phyloP scores from a whole-genome alignment of 2,888 invertebrate species.

The Cyrtodaria siliqua region DNA sequence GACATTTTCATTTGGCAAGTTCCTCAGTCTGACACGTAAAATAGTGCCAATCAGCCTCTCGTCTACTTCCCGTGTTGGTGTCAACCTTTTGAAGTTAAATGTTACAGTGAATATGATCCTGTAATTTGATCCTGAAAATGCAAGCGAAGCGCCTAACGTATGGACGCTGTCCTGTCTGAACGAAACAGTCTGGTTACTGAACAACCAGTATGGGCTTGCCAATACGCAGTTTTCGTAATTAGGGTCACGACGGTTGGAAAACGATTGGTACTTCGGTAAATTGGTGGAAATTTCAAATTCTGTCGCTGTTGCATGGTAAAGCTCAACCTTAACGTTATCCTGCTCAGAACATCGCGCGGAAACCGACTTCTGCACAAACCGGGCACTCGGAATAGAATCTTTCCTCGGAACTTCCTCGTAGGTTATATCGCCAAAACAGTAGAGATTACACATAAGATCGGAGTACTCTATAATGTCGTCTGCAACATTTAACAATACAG shows the following conservation, averaged over 20 bases:
- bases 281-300: conserved; percentile 61
- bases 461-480: conserved; percentile 45
- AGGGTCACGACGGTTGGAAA: conserved; percentile 58
- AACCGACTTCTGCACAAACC: conserved; percentile 60
- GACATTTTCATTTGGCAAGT: conserved; percentile 52
- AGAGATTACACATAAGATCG: conserved; percentile 51
- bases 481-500: conserved; percentile 43
- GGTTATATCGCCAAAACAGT: conserved; percentile 57
- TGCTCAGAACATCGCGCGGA: conserved; percentile 63
- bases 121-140: conserved; percentile 19
- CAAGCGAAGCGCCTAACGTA: conserved; percentile 14
- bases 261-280: conserved; percentile 63
- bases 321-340: conserved; percentile 64
- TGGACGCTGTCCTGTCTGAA: conserved; percentile 16
- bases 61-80: conserved; percentile 48
- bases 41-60: conserved; percentile 37
- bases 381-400: conserved; percentile 52
- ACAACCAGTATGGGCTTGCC: conserved; percentile 60
- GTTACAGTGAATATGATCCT: conserved; percentile 15
- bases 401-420: conserved; percentile 36
- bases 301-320: conserved; percentile 57
- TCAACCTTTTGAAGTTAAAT: conserved; percentile 34
- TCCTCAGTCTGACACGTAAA: conserved; percentile 40
- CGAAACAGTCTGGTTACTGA: conserved; percentile 39
- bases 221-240: conserved; percentile 60